Evolutionary conservation across 1,140 invertebrate species (phyloP).

Genomic region (Polyergus mexicanus): DNA sequence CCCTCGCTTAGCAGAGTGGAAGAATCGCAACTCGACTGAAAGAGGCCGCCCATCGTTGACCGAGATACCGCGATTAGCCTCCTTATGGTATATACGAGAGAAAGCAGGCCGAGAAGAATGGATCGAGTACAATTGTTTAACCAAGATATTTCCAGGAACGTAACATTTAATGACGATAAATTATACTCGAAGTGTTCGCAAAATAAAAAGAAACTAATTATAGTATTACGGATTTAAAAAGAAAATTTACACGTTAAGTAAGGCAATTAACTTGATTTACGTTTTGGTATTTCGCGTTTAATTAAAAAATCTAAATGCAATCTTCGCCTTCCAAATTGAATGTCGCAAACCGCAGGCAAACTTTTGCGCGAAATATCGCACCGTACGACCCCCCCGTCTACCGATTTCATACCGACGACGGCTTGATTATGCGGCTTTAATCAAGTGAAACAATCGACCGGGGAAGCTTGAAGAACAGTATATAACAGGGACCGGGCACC

Average conservation of each 20-base stretch:
- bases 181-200: conserved; percentile 19
- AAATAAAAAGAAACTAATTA: conserved; percentile 32
- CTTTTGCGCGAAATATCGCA: neutral
- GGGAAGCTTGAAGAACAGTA: conserved; percentile 14
- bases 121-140: neutral
- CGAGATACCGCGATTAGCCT: conserved; percentile 4
- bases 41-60: conserved; percentile 37
- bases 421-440: conserved; percentile 34
- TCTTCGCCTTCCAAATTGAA: neutral
- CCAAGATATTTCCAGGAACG: neutral
- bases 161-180: neutral
- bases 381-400: neutral
- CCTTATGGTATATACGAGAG: neutral
- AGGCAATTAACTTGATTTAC: conserved; percentile 20
- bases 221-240: conserved; percentile 8
- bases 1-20: conserved; percentile 59
- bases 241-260: neutral
- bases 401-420: conserved; percentile 3
- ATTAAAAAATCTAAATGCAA: conserved; percentile 33
- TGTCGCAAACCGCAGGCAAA: neutral
- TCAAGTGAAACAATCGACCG: conserved; percentile 32
- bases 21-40: conserved; percentile 40
- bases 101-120: neutral
- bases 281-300: conserved; percentile 5
- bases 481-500: neutral